These are phyloP conservation scores for Andrena chrysosceles DNA, from an alignment of 2,888 invertebrate genomes.

Conservation along the genomic window DNA sequence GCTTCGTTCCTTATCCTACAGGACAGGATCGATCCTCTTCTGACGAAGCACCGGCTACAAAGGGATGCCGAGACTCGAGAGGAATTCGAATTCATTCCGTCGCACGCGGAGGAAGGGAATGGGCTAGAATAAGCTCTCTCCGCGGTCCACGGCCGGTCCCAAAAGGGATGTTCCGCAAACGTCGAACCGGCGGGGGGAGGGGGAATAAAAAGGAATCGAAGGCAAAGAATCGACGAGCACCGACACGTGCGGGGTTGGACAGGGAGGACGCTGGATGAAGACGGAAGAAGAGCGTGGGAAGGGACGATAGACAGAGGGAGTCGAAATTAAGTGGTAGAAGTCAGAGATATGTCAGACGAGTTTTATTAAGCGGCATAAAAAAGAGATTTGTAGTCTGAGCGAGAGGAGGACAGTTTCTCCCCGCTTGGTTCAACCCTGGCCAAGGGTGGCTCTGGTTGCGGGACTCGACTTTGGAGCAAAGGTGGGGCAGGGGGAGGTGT, in stretches of 20 bases:
- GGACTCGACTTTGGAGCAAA: slow-evolving; percentile 7
- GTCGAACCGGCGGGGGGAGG: background rate
- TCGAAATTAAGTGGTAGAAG: slow-evolving; percentile 84
- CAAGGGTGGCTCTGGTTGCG: slow-evolving; percentile 57
- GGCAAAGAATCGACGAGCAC: background rate
- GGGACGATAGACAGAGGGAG: slow-evolving; percentile 40
- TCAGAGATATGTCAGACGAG: slow-evolving; percentile 84
- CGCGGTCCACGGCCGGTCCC: slow-evolving; percentile 32
- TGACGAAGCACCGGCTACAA: slow-evolving; percentile 39
- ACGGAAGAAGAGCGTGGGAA: background rate
- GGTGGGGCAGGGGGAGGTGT: slow-evolving; percentile 54
- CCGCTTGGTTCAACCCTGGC: slow-evolving; percentile 29
- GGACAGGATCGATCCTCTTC: slow-evolving; percentile 29
- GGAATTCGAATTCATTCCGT: slow-evolving; percentile 66
- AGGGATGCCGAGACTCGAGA: slow-evolving; percentile 54
- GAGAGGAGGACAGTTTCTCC: slow-evolving; percentile 56
- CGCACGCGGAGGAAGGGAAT: slow-evolving; percentile 8
- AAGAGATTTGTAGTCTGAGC: slow-evolving; percentile 83
- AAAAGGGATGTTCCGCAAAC: slow-evolving; percentile 31
- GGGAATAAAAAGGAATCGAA: background rate
- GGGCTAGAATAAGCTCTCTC: slow-evolving; percentile 33
- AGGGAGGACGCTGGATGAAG: slow-evolving; percentile 3
- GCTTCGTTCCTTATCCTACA: background rate
- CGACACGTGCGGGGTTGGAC: background rate
- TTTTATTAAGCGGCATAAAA: slow-evolving; percentile 85